Base-by-base conservation (phyloP, 2,797 vertebrate species). In the Acanthurus tractus region DNA sequence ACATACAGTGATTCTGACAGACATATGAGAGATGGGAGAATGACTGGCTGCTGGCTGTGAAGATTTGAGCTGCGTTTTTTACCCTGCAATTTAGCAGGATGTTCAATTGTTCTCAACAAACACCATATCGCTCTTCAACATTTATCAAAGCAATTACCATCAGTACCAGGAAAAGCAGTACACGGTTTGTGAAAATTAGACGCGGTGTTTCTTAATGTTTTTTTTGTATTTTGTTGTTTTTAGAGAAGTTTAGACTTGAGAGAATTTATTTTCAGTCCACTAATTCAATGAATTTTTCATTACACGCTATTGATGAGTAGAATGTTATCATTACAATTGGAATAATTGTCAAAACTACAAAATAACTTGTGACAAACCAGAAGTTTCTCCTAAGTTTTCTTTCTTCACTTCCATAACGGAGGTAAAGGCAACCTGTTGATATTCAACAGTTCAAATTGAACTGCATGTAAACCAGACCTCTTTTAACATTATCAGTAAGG, bases 91-190 rank as follows among this genome's bases (percentile, higher is more conserved):
- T 82, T 63, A 75, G 64, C 76, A 29, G 72, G 74, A 59, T 83
- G 78, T 70, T 76, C 52, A 18, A 57, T 83, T 82, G 81, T 76
- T 85, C 57, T 79, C 45, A 36, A 38, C 57, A 70, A 68, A 83
- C 34, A 65, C 45, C 22, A 4, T 14, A 29, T 13, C 44, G 40
- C 88, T 79, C 76, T 34, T 87, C 81, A 73, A 84, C 78, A 68
- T 78, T 63, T 81, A 78, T 82, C 74, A 82, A 79, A 74, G 38
- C 79, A 82, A 78, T 86, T 87, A 80, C 58, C 67, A 50, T 79
- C 53, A 44, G 42, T 20, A 63, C 5, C 11, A 25, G 56, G 59
- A 15, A 49, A 38, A 29, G 62, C 48, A 18, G n/a, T 8, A 38
- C 11, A 38, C 1, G 0, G 25, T 23, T 45, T 1, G 11, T 52